phyloP scores from a whole-genome alignment of 2,113 vertebrate species.

The Brachypteracias leptosomus region DNA sequence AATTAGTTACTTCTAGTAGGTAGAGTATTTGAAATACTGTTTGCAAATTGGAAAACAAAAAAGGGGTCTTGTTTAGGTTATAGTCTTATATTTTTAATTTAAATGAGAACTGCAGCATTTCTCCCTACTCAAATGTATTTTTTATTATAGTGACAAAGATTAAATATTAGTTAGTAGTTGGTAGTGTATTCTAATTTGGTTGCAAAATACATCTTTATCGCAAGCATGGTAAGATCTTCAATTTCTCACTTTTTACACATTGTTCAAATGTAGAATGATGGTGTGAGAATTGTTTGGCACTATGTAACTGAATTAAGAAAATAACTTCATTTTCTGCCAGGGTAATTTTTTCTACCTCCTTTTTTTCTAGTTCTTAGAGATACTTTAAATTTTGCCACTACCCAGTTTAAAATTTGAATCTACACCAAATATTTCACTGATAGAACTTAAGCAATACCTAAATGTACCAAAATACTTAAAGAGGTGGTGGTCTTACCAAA shows the following conservation, averaged over 20 bases:
- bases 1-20: background rate
- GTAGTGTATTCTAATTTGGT: background rate
- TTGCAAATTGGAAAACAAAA: background rate
- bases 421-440: background rate
- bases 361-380: background rate
- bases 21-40: background rate
- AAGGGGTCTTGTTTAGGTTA: background rate
- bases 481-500: background rate
- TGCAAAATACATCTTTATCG: background rate
- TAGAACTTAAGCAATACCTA: background rate
- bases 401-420: background rate
- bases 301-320: background rate
- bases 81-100: background rate
- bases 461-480: background rate
- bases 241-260: background rate
- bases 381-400: background rate
- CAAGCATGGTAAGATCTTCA: background rate
- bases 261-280: background rate
- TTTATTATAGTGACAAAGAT: background rate
- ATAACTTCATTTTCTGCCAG: background rate
- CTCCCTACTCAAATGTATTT: background rate
- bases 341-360: background rate
- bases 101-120: background rate
- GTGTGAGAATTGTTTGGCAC: background rate
- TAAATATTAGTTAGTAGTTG: background rate